A percentile compares a stretch with the other conserved stretches of the same genome.
These are phyloP conservation scores for Nebria brevicollis DNA, from an alignment of 2,888 invertebrate genomes.

Conservation along the genomic window DNA sequence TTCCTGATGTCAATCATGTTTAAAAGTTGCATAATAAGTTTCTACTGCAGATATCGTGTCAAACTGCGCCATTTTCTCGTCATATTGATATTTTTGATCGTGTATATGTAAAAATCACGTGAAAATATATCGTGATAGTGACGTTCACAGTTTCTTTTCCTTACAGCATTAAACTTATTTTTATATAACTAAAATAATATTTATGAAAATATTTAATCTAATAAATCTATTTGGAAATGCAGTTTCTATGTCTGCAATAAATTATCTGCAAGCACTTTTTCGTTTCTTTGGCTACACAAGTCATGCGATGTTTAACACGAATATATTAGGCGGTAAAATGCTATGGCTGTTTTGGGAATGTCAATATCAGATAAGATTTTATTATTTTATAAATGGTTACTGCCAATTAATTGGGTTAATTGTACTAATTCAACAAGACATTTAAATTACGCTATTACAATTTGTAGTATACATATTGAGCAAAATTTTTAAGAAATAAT, in stretches of 20 bases:
- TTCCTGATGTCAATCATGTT: neutral
- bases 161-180: conserved; percentile 36
- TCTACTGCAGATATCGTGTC: conserved; percentile 5
- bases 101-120: conserved; percentile 36
- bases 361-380: neutral
- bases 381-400: neutral
- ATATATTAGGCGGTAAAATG: neutral
- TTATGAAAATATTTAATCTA: conserved; percentile 44
- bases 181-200: conserved; percentile 27
- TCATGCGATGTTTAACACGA: neutral
- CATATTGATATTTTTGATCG: conserved; percentile 40
- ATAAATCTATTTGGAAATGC: conserved; percentile 35
- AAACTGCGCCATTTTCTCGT: neutral
- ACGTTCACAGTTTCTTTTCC: conserved; percentile 30
- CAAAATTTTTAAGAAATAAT: too few relatives aligned
- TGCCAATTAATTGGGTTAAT: too few relatives aligned
- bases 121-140: conserved; percentile 45
- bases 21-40: neutral
- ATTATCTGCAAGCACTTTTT: neutral
- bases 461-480: too few relatives aligned
- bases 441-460: too few relatives aligned
- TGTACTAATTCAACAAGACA: too few relatives aligned
- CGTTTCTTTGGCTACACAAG: neutral
- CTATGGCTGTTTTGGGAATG: neutral
- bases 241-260: conserved; percentile 31